Conservation (phyloP, 2,797 vertebrate species). For the Spheniscus humboldti region DNA sequence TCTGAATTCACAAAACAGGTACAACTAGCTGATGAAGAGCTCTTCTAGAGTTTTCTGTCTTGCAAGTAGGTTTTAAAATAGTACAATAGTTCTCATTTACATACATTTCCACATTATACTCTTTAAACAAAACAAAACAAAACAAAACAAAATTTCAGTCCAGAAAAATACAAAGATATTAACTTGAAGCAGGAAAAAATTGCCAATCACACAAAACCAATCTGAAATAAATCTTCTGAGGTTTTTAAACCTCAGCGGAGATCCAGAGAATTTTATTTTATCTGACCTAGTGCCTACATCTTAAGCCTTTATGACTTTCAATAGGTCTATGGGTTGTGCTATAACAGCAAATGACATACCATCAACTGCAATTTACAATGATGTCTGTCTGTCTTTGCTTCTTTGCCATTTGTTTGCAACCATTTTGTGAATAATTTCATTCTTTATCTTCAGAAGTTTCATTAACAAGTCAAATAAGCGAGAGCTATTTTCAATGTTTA, state of each 20-base stretch:
- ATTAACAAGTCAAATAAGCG: not conserved
- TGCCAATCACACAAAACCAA: not conserved
- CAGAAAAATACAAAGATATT: not conserved
- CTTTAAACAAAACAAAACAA: not conserved
- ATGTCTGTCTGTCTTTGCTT: not conserved
- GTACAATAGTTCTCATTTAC: not conserved
- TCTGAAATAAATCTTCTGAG: not conserved
- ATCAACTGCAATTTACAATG: not conserved
- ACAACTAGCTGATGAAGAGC: not conserved
- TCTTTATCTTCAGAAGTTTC: not conserved
- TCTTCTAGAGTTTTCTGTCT: not conserved
- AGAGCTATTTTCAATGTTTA: not conserved
- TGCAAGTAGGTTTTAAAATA: not conserved
- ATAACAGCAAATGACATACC: not conserved
- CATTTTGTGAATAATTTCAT: not conserved
- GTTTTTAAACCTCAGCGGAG: not conserved
- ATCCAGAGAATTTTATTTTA: not conserved
- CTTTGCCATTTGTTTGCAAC: not conserved
- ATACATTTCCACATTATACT: not conserved
- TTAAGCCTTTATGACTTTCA: not conserved
- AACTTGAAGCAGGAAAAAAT: not conserved
- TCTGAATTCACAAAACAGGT: not conserved
- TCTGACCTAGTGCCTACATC: not conserved
- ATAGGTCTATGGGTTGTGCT: not conserved
- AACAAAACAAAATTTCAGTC: not conserved